Base-by-base conservation (phyloP, 2,113 vertebrate species). In the Prunella fulvescens region DNA sequence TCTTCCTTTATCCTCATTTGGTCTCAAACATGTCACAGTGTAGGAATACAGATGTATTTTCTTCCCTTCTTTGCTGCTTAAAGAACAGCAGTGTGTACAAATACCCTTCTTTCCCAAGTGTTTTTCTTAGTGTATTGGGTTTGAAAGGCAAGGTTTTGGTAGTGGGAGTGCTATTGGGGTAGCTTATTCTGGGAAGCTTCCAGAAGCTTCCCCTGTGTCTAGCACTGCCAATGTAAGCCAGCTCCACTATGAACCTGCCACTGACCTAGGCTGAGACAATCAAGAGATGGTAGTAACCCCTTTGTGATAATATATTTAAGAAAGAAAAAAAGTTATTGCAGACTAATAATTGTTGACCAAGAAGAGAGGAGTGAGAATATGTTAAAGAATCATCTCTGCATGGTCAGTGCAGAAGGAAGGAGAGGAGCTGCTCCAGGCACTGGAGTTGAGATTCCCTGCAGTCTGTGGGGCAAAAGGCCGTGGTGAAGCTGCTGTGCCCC, bases 211-310 rank as follows among this genome's bases (percentile, higher is more conserved):
- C 33, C 26, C 11, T 7, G 5, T 45, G 14, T 64, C 22, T n/a
- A 45, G 1, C 17, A 45, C 7, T 54, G 28, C 35, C 40, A 12
- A 1, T 37, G 39, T 44, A 20, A 53, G 31, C 20, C 2, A 1
- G 31, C 66, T 61, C 48, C 28, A 47, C 18, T 37, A 2, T 44
- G 22, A 22, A 35, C 15, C 45, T 18, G 9, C 19, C 25, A 10
- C 31, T 71, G 33, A 26, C 11, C 20, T 19, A 11, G 47, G 33
- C 67, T 54, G 48, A 54, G 40, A 11, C 33, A 44, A 9, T 33
- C 67, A 64, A 64, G 40, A 53, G 40, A 25, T 33, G 14, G 17
- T 7, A 42, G 24, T 15, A 51, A 35, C 31, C 15, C 33, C 57
- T 72, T 23, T 33, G 56, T 33, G 57, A 22, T 33, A 18, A 54